Conservation (phyloP, 2,113 vertebrate genomes). For the Bostrychus sinensis region DNA sequence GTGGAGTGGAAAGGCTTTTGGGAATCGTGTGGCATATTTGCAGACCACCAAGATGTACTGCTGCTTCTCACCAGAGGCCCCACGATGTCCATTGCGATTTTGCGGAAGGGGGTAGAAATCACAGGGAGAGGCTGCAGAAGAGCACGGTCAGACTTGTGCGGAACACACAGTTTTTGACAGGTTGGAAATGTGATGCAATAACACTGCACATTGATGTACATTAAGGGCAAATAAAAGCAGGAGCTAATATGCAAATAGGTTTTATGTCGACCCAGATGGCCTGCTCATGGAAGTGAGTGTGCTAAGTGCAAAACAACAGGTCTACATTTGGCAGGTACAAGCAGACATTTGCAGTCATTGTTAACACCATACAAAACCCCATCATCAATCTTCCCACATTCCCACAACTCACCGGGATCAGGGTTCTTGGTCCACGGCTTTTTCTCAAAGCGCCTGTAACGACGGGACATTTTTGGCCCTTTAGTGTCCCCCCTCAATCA, state of each 20-base stretch:
- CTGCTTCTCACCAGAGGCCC: background rate
- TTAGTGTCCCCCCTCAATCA: background rate
- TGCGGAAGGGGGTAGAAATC: background rate
- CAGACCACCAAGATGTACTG: background rate
- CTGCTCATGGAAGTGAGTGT: background rate
- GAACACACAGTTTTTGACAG: background rate
- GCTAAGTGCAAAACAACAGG: background rate
- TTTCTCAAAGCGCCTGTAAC: too few species aligned
- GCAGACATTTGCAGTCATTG: background rate
- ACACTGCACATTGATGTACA: background rate
- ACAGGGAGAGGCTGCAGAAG: background rate
- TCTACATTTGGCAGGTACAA: background rate
- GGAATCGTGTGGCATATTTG: background rate
- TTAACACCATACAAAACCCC: background rate
- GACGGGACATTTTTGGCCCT: background rate
- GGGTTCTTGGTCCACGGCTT: background rate
- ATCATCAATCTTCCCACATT: background rate
- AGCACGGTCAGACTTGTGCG: background rate
- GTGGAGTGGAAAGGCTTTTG: background rate
- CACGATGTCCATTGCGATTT: background rate
- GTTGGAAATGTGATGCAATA: background rate
- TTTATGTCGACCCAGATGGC: background rate
- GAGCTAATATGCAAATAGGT: background rate
- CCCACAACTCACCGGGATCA: background rate
- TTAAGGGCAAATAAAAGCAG: too few species aligned